Evolutionary conservation across 2,888 invertebrate species (phyloP).

Genomic region (Taenaris catops): DNA sequence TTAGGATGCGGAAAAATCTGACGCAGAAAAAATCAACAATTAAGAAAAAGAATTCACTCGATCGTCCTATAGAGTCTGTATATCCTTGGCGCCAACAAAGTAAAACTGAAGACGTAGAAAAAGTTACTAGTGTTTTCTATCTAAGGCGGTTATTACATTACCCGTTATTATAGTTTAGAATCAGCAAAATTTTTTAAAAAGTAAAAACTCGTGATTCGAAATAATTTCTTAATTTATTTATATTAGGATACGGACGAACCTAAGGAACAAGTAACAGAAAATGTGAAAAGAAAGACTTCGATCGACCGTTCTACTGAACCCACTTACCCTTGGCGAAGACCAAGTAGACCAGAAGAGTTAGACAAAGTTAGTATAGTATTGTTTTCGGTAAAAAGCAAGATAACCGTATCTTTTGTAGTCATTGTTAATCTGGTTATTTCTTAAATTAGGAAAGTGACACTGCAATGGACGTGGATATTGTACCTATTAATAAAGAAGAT

Average conservation of each 20-base stretch:
- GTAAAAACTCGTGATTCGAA: too few species aligned
- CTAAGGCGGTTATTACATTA: too few species aligned
- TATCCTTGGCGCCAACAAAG: conserved; percentile 35
- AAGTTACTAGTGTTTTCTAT: conserved; percentile 2
- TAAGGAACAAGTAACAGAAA: conserved; percentile 31
- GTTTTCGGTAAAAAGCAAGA: too few species aligned
- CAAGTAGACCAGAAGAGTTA: conserved; percentile 36
- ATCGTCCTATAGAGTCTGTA: conserved; percentile 33
- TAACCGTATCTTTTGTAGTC: too few species aligned
- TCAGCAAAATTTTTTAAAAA: too few species aligned
- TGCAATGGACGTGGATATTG: conserved; percentile 6
- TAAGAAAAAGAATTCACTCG: too few species aligned
- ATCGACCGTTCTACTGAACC: conserved; percentile 34
- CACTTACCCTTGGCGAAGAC: conserved; percentile 33
- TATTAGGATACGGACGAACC: conserved; percentile 38
- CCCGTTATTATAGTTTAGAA: too few species aligned
- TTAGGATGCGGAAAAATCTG: conserved; percentile 38
- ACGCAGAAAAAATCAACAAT: too few species aligned
- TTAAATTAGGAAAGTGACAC: conserved; percentile 9
- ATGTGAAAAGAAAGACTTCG: conserved; percentile 35
- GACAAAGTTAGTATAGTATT: conserved; percentile 1
- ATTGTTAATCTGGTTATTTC: neutral
- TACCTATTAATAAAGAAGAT: neutral
- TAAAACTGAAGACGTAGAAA: conserved; percentile 32
- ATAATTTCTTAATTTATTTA: conserved; percentile 1